These are phyloP conservation scores for Acromyrmex charruanus DNA, from an alignment of 1,140 invertebrate species.

Conservation along the genomic window DNA sequence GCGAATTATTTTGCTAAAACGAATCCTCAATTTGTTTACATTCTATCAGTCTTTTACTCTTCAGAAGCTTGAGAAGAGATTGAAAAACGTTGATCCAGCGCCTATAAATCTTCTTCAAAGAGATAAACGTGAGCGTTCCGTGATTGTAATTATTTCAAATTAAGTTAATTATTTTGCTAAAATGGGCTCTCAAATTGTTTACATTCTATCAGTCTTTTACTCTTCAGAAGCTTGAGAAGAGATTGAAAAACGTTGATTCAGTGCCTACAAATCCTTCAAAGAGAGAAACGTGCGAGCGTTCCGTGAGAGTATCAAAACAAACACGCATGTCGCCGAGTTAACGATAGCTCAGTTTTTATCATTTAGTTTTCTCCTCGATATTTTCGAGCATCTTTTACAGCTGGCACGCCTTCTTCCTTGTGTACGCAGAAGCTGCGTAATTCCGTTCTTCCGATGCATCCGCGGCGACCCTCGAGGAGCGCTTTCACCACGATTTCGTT, in stretches of 20 bases:
- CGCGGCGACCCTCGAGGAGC: constrained; percentile 24
- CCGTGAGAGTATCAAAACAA: constrained; percentile 3
- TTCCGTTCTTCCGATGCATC: constrained; percentile 29
- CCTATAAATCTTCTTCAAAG: not conserved
- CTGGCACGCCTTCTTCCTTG: not conserved
- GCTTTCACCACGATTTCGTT: constrained; percentile 68
- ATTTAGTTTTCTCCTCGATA: not conserved
- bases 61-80: too few species aligned
- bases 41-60: not conserved
- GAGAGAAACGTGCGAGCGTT: not conserved
- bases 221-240: not conserved
- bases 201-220: not conserved
- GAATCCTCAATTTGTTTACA: not conserved
- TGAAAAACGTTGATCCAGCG: not conserved
- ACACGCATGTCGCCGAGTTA: not conserved
- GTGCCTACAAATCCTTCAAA: not conserved
- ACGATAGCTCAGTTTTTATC: not conserved
- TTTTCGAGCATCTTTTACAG: not conserved
- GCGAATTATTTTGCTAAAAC: not conserved
- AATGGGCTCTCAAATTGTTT: not conserved
- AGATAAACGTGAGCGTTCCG: not conserved
- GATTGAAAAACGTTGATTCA: not conserved
- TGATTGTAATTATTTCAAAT: too few species aligned
- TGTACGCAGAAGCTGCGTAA: constrained; percentile 18
- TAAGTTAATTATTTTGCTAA: not conserved